These are phyloP conservation scores for Pogona vitticeps DNA, from an alignment of 2,113 vertebrate genomes.

Conservation along the genomic window DNA sequence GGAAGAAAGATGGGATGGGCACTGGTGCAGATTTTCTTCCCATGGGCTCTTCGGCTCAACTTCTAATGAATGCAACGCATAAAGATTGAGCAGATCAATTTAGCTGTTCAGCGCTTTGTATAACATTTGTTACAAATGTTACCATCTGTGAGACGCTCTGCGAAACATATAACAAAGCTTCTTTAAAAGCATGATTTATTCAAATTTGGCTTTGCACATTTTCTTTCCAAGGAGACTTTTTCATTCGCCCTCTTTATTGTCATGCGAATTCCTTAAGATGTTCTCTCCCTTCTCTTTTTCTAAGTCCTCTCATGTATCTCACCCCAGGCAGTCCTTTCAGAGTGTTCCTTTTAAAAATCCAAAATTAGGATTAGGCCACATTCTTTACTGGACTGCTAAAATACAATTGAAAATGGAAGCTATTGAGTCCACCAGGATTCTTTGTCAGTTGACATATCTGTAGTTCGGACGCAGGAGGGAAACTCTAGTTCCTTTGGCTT, in stretches of 20 bases:
- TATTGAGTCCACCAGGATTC: too few species aligned
- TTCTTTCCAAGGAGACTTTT: neutral
- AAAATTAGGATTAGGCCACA: too few species aligned
- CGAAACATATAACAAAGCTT: conserved; percentile 21
- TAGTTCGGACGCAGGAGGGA: too few species aligned
- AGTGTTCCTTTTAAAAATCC: neutral
- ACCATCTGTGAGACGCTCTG: conserved; percentile 33
- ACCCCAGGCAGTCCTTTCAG: neutral
- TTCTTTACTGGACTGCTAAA: too few species aligned
- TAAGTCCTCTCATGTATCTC: neutral
- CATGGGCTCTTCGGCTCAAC: neutral
- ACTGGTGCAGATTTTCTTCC: neutral
- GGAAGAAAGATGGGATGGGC: neutral
- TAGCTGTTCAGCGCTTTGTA: conserved; percentile 19
- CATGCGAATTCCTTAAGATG: neutral
- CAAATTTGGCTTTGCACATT: neutral
- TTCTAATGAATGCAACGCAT: neutral
- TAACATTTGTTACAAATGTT: conserved; percentile 34
- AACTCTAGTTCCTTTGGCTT: too few species aligned
- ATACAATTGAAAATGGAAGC: too few species aligned
- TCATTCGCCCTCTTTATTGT: neutral
- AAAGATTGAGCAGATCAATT: conserved; percentile 4
- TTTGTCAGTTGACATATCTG: too few species aligned
- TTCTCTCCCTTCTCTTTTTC: neutral
- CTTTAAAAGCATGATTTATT: neutral